phyloP scores from a whole-genome alignment of 1,140 invertebrate genomes.

The Oscheius sp. region DNA sequence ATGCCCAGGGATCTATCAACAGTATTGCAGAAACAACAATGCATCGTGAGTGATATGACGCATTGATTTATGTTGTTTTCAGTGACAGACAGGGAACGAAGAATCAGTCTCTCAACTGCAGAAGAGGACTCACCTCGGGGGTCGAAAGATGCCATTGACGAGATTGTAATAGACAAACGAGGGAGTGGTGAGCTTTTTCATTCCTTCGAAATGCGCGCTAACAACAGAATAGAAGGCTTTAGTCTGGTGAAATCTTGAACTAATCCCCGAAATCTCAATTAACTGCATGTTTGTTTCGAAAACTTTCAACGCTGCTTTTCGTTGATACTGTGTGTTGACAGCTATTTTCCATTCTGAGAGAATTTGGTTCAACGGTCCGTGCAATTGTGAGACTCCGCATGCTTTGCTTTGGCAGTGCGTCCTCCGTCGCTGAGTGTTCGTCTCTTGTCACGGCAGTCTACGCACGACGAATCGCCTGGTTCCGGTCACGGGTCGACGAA shows the following conservation, averaged over 20 bases:
- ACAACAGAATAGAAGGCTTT: too few relatives aligned
- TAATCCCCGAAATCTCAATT: background rate
- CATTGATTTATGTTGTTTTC: background rate
- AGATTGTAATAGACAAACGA: constrained; percentile 49
- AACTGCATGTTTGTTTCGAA: background rate
- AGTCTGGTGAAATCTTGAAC: background rate
- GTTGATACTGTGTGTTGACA: background rate
- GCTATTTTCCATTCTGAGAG: background rate
- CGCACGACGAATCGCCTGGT: constrained; percentile 17
- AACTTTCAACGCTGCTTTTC: background rate
- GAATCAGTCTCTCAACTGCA: constrained; percentile 60
- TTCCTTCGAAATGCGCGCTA: too few relatives aligned
- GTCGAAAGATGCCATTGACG: constrained; percentile 53
- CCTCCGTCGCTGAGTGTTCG: constrained; percentile 30
- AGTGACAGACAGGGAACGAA: constrained; percentile 47
- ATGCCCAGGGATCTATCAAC: constrained; percentile 54
- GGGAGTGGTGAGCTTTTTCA: constrained; percentile 24
- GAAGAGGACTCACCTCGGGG: constrained; percentile 61
- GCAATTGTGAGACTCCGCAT: background rate
- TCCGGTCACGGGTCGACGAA: constrained; percentile 30
- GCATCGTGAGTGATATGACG: constrained; percentile 33
- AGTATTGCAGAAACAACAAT: constrained; percentile 55
- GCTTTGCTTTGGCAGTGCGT: constrained; percentile 24
- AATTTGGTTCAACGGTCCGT: background rate
- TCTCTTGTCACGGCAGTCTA: constrained; percentile 29